Evolutionary conservation across 2,113 vertebrate species (phyloP), one percentile per base, ranked within the genome.

Genomic region (Dipodomys spectabilis): DNA sequence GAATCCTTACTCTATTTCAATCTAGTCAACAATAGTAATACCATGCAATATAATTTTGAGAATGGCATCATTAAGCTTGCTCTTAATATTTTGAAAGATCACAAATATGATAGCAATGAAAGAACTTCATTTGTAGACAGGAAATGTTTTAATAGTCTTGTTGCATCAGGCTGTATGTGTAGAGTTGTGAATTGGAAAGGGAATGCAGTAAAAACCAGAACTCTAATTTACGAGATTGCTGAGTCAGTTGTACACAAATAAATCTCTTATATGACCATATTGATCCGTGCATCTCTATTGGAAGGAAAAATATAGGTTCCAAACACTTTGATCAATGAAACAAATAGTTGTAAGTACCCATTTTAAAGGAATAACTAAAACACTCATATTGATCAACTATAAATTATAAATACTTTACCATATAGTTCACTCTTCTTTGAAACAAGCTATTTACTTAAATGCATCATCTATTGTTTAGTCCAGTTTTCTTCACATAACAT

Each of bases 241-340:
- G 67, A 94, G 35, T 69, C 57, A 90, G 72, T 86, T 93, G n/a
- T 64, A 83, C 32, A 88, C 39, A 91, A 53, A 94, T 96, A 93
- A 88, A 94, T 93, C 25, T 95, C 80, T 73, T 93, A 45, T 82
- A 95, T 77, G 71, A 83, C 44, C 8, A 2, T 95, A 96, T 96
- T 88, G 88, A 92, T 94, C 65, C 68, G 74, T 71, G 5, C 32
- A 83, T 94, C 30, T 96, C 53, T 79, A 92, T 83, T 45, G 83
- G 22, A 86, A 90, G 35, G 45, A 90, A 94, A 82, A 90, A 93
- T 93, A 91, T 53, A 81, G 32, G 16, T 77, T 95, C 32, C 81
- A 82, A 95, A 78, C 11, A 44, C 18, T 90, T 79, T 39, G 60
- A 69, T 95, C 75, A 94, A 94, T 87, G 84, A 92, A 86, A 81